A percentile compares a stretch with the other conserved stretches of the same genome.
phyloP scores from a whole-genome alignment of 2,113 vertebrate genomes.

The Heterotis niloticus region DNA sequence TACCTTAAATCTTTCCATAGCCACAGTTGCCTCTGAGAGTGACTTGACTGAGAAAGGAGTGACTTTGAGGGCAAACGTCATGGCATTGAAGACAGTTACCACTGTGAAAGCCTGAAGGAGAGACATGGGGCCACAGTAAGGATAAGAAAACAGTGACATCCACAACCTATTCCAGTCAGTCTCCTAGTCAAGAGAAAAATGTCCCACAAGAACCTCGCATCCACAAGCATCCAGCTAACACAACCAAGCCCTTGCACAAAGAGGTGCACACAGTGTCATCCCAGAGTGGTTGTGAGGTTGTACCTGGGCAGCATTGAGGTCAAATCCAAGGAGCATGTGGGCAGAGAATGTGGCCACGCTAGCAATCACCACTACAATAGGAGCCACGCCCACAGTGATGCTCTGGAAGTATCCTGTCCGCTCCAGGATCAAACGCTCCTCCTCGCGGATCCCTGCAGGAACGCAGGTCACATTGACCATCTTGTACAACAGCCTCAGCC shows the following conservation, averaged over 20 bases:
- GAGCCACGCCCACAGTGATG: slow-evolving; percentile 85
- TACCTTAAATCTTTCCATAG: slow-evolving; percentile 86
- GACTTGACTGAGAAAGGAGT: slow-evolving; percentile 91
- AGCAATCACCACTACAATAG: slow-evolving; percentile 87
- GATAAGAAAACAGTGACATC: slow-evolving; percentile 24
- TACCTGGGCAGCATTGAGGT: slow-evolving; percentile 87
- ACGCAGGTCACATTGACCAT: background rate
- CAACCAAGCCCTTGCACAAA: background rate
- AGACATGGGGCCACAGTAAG: slow-evolving; percentile 21
- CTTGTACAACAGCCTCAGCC: background rate
- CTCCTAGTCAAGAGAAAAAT: background rate
- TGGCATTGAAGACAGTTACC: slow-evolving; percentile 90
- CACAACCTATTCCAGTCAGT: background rate
- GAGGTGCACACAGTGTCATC: background rate
- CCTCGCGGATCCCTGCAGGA: slow-evolving; percentile 75
- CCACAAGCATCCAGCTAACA: background rate
- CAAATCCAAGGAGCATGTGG: slow-evolving; percentile 86
- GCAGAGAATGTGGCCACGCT: slow-evolving; percentile 86
- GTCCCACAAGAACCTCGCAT: background rate
- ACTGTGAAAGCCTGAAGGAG: slow-evolving; percentile 83
- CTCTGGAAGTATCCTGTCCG: slow-evolving; percentile 88
- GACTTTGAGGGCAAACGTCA: slow-evolving; percentile 94
- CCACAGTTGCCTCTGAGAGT: slow-evolving; percentile 83
- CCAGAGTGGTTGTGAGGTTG: slow-evolving; percentile 5
- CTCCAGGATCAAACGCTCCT: slow-evolving; percentile 77